Percentiles rank a stretch among this genome's conserved stretches.
phyloP scores from a whole-genome alignment of 2,113 vertebrate genomes.

The Paramormyrops kingsleyae region DNA sequence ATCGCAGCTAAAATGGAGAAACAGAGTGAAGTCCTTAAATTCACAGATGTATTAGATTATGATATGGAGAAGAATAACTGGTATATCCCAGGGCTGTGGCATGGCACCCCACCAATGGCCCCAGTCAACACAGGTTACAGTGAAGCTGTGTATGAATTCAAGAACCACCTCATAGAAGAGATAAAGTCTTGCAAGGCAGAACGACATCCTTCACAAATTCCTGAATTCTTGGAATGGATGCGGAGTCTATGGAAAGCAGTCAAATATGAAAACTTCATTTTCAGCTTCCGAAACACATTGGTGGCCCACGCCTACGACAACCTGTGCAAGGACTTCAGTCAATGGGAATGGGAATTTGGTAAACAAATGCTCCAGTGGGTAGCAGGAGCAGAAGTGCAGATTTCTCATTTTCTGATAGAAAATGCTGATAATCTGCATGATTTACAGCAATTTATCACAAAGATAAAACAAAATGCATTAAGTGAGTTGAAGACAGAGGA shows the following conservation, averaged over 20 bases:
- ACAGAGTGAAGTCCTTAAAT: slow-evolving; percentile 14
- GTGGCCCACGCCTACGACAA: slow-evolving; percentile 34
- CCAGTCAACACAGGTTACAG: slow-evolving; percentile 38
- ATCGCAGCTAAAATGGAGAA: slow-evolving; percentile 39
- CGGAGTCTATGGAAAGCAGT: slow-evolving; percentile 32
- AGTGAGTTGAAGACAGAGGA: neutral
- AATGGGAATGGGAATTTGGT: slow-evolving; percentile 31
- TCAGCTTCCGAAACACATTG: slow-evolving; percentile 39
- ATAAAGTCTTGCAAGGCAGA: neutral
- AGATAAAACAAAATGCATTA: slow-evolving; percentile 16
- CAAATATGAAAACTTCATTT: slow-evolving; percentile 38
- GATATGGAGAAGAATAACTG: slow-evolving; percentile 34
- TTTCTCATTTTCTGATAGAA: neutral
- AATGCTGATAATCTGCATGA: slow-evolving; percentile 22
- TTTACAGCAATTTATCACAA: neutral
- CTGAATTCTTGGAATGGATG: slow-evolving; percentile 32
- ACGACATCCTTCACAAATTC: slow-evolving; percentile 28
- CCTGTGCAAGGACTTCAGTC: slow-evolving; percentile 28
- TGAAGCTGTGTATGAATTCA: slow-evolving; percentile 34
- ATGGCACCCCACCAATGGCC: slow-evolving; percentile 45
- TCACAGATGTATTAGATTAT: slow-evolving; percentile 43
- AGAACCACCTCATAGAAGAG: slow-evolving; percentile 27
- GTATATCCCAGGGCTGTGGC: slow-evolving; percentile 44
- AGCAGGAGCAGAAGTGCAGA: neutral
- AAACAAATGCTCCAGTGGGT: slow-evolving; percentile 25